Base-by-base conservation (phyloP, 2,113 vertebrate species). In the Cranoglanis bouderius region DNA sequence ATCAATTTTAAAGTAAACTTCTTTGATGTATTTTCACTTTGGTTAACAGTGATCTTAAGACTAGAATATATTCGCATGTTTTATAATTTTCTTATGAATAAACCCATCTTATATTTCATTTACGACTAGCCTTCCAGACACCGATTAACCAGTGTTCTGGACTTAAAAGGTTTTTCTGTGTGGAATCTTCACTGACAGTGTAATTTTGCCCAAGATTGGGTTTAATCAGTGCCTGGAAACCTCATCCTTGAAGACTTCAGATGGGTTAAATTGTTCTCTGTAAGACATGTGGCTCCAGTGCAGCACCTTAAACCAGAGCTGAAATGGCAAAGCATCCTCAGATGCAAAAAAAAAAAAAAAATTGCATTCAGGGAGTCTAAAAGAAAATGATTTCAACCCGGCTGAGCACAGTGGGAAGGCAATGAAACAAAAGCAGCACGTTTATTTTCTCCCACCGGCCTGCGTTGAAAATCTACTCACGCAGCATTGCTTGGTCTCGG, bases 381-480 rank as follows among this genome's bases (percentile, higher is more conserved):
- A 74, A 74, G 19, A 87, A 90, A 90, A 89, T 67, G 32, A 89
- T 65, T 40, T 59, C 77, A 80, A n/a, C 63, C 82, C 89, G 24
- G 84, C 67, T 61, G 80, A 29, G 67, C 35, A 35, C 72, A 72
- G 61, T 61, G 53, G 85, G 84, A 55, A 46, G 81, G 40, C 59
- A 29, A 55, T 35, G 67, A 86, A 84, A 87, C 63, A 91, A 88
- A 83, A 87, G 89, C 57, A 82, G 88, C 67, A 87, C 61, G 38
- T 75, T 86, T 49, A 80, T 53, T 83, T 88, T 75, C 80, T 51
- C 43, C 74, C 74, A 72, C 85, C 78, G 32, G 61, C 59, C 65
- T n/a, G 51, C 63, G 53, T 92, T 92, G 53, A 80, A 82, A 92
- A 88, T 85, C 91, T 57, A 57, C 78, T 92, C 91, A 92, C 90